These are phyloP conservation scores for Epistrophe eligans DNA, from an alignment of 2,888 invertebrate genomes.

Conservation along the genomic window DNA sequence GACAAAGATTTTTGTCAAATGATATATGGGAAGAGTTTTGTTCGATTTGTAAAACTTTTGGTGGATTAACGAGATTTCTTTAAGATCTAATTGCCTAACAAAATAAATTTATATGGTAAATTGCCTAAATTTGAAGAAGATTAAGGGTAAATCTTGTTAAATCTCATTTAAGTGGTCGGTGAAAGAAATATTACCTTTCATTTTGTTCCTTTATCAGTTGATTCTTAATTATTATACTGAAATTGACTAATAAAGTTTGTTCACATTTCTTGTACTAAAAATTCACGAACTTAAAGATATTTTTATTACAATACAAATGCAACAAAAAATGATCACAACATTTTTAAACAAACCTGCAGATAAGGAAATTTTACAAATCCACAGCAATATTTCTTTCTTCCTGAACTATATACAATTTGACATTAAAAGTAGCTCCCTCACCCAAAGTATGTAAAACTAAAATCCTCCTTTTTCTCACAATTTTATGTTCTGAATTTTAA, in stretches of 20 bases:
- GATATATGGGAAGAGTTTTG: no score
- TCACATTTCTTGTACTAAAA: not conserved
- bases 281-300: not conserved
- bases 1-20: no score
- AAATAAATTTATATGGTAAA: no score
- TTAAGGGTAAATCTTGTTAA: no score
- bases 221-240: not conserved
- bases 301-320: not conserved
- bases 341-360: not conserved
- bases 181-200: not conserved
- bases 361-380: constrained; percentile 23
- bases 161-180: no score
- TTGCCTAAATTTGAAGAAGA: no score
- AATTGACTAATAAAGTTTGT: not conserved
- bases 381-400: constrained; percentile 3
- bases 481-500: constrained; percentile 82
- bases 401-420: constrained; percentile 32
- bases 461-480: constrained; percentile 78
- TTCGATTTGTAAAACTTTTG: no score
- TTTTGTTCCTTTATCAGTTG: not conserved
- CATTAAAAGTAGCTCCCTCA: constrained; percentile 24
- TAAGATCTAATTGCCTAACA: no score
- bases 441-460: constrained; percentile 29
- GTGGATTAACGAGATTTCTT: no score
- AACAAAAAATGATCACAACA: not conserved